These are phyloP conservation scores for Pseudomyrmex cubaensis DNA, from an alignment of 1,140 invertebrate species.

Conservation along the genomic window DNA sequence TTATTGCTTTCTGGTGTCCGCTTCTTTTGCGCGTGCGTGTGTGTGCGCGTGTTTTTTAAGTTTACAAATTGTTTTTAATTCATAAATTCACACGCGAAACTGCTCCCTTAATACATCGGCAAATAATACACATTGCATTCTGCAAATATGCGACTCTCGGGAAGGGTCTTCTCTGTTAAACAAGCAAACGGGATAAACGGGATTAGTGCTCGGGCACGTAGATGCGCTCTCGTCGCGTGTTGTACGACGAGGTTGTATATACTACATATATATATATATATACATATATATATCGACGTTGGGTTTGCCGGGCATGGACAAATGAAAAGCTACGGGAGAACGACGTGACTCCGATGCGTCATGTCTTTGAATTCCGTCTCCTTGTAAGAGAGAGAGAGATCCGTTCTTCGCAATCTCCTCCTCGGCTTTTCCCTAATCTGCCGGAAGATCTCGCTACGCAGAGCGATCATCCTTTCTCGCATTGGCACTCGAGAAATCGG, in stretches of 20 bases:
- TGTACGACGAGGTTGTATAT: no score
- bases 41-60: no score
- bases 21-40: no score
- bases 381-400: neutral
- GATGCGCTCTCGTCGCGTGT: neutral
- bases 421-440: neutral
- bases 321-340: conserved; percentile 66
- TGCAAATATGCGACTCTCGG: neutral
- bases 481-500: neutral
- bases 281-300: conserved; percentile 5
- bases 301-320: conserved; percentile 41
- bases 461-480: neutral
- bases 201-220: conserved; percentile 9
- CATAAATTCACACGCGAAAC: no score
- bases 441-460: neutral
- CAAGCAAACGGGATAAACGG: neutral
- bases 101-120: neutral
- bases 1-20: no score
- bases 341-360: conserved; percentile 63
- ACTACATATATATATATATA: neutral
- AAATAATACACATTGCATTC: neutral
- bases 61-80: no score
- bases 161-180: conserved; percentile 11
- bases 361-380: conserved; percentile 59
- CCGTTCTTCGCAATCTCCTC: neutral